Evolutionary conservation across 1,140 invertebrate genomes (phyloP).

Genomic region (Aphelenchoides besseyi): DNA sequence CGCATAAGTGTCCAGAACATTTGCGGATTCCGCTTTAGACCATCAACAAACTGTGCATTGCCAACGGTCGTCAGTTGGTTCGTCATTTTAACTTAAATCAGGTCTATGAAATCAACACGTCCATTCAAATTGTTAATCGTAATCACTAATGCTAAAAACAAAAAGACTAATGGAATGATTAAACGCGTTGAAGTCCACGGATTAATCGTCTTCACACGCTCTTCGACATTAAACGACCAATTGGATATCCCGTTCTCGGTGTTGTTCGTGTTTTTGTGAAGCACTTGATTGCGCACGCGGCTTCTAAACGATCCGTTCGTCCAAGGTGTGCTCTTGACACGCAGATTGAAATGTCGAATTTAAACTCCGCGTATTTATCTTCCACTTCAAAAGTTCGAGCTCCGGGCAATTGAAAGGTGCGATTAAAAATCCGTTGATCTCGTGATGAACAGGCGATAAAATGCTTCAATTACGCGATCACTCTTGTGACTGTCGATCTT

Average conservation of each 20-base stretch:
- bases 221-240: too few relatives aligned
- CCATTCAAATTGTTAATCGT: too few relatives aligned
- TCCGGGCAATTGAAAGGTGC: background rate
- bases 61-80: background rate
- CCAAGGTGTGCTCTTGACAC: background rate
- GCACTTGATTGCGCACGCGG: background rate
- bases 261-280: too few relatives aligned
- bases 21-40: background rate
- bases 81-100: too few relatives aligned
- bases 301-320: background rate
- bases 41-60: background rate
- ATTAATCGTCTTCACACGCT: too few relatives aligned
- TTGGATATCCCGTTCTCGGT: too few relatives aligned
- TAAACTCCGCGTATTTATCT: background rate
- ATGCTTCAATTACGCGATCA: background rate
- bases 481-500: too few relatives aligned
- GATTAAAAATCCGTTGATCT: background rate
- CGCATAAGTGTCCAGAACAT: background rate
- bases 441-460: background rate
- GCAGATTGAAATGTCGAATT: background rate
- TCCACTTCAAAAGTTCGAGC: background rate
- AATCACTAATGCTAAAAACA: too few relatives aligned
- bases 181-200: too few relatives aligned
- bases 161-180: too few relatives aligned
- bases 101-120: too few relatives aligned